Evolutionary conservation across 2,888 invertebrate species (phyloP).

Genomic region (Cinara cedri): DNA sequence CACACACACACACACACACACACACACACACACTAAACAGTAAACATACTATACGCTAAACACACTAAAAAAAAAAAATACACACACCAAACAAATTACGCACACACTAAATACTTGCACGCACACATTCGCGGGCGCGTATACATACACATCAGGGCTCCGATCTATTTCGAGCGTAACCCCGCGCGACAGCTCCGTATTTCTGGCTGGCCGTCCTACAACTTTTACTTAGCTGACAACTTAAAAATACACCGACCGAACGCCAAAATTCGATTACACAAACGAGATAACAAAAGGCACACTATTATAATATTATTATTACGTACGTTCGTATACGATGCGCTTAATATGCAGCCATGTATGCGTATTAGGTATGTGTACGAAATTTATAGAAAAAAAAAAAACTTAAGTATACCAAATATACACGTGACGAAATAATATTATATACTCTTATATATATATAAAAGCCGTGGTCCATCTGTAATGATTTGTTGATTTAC

Average conservation of each 20-base stretch:
- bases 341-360: neutral
- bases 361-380: neutral
- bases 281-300: conserved; percentile 49
- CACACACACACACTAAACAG: neutral
- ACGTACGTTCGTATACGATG: too few species aligned
- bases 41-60: too few species aligned
- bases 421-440: too few species aligned
- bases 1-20: neutral
- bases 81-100: too few species aligned
- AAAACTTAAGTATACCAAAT: too few species aligned
- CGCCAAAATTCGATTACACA: conserved; percentile 52
- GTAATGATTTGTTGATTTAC: too few species aligned
- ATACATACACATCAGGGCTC: conserved; percentile 29
- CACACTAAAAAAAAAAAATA: too few species aligned
- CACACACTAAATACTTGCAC: neutral
- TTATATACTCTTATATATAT: too few species aligned
- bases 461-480: too few species aligned
- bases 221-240: conserved; percentile 48
- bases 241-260: conserved; percentile 50
- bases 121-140: neutral
- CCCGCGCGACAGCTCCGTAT: conserved; percentile 50
- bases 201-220: conserved; percentile 53
- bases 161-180: conserved; percentile 53
- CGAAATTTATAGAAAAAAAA: conserved; percentile 21
- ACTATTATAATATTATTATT: neutral